Evolutionary conservation across 30 jellyfish, hydroid and myxozoan genomes (phyloP), one percentile per base, ranked within the genome.

Genomic region (Sanderia malayensis): DNA sequence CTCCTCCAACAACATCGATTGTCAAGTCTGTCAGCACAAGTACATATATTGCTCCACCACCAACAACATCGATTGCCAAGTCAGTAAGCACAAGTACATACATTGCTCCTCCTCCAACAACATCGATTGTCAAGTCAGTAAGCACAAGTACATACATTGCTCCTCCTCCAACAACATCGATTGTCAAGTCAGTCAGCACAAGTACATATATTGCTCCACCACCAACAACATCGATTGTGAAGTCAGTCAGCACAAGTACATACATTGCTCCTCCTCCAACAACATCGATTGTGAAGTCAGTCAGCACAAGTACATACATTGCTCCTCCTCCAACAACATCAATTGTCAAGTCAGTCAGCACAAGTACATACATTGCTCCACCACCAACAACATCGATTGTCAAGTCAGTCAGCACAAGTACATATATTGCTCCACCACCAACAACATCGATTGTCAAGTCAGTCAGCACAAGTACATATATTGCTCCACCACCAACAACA

Each of bases 81-180:
- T 24, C 31, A 55, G 67, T 55, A 7, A 55, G 27, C 83, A 37
- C 52, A 37, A 37, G 52, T 13, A 4, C 52, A 37, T 37, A 37
- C 13, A 13, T 37, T 37, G 52, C 52, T 37, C 52, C 52, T 4
- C 52, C 52, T 4, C 52, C 52, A 37, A 37, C 52, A 37, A 37
- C 52, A 37, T 37, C 52, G 13, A 37, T 37, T 37, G 52, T 37
- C 10, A 37, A 6, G 13, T 37, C 52, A 37, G 52, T 37, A 6
- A 37, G 52, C 52, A 37, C 52, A 37, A 37, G 52, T 13, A 4
- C 52, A 37, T 37, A 37, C 13, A 13, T 37, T 37, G 52, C 52
- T 37, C 52, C 52, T 4, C 52, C 52, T 4, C 52, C 52, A 37
- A 37, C 52, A 37, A 37, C 52, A 37, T 37, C 52, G 13, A 37